Evolutionary conservation across 2,797 vertebrate genomes (phyloP), one percentile per base, ranked within the genome.

Genomic region (Streptopelia turtur): DNA sequence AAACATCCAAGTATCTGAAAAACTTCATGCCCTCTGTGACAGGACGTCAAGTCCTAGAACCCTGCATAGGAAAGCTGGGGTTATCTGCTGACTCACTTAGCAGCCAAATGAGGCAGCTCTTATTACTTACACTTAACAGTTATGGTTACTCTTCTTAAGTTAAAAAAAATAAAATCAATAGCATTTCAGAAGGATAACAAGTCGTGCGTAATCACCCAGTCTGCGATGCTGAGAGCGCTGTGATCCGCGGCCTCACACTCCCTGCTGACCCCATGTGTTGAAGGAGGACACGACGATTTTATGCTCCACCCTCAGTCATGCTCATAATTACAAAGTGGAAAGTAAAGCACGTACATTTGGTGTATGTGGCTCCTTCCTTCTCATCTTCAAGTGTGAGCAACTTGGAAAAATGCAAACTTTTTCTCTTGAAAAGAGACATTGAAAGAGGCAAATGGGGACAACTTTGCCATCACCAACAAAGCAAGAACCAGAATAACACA

Each of bases 1-100:
- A 96, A 96, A 91, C 79, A 90, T 95, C 90, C 93, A 94, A 89
- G 60, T 83, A 94, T 81, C 70, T 87, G 90, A 95, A 97, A 97
- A 94, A 94, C 87, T 95, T 92, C 80, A 79, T 56, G 83, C 43
- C 82, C 63, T 81, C 66, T 56, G 39, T 94, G 96, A 96, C 95
- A 94, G 77, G 66, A 93, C 3, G 3, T 94, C 91, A 96, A 90
- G 93, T 88, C 74, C 89, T 95, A 96, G 95, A 95, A 85, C 77
- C 53, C 57, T 17, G 53, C 20, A 37, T 2, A 76, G n/a, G 57
- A 96, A 89, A 68, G 83, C 56, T 57, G 53, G 22, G 20, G 18
- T 37, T 81, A 94, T 87, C 87, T 91, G 74, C 80, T 79, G 70
- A 79, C 28, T 93, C 66, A 61, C 72, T 88, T 89, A 90, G 80